Evolutionary conservation across 2,888 invertebrate genomes (phyloP).

Genomic region (Galeruca laticollis): DNA sequence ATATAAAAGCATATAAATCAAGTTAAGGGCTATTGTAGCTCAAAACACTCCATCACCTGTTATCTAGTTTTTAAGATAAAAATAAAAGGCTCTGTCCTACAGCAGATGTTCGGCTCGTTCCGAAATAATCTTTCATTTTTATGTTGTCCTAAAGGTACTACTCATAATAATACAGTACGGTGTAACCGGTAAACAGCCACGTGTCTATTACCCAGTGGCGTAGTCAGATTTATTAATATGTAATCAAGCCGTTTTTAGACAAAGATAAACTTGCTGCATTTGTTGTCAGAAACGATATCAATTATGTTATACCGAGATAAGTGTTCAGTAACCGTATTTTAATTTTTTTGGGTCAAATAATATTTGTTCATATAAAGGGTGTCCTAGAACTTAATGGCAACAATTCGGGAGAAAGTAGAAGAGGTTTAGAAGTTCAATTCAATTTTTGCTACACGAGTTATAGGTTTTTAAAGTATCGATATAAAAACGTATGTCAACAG

Average conservation of each 20-base stretch:
- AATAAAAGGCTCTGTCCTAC: conserved; percentile 6
- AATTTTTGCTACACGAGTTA: too few relatives aligned
- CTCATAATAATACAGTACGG: neutral
- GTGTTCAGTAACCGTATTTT: too few relatives aligned
- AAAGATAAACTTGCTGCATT: too few relatives aligned
- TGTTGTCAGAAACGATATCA: too few relatives aligned
- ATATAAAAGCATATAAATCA: neutral
- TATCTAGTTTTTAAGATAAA: conserved; percentile 6
- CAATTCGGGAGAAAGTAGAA: too few relatives aligned
- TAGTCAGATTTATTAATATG: neutral
- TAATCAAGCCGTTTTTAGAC: neutral
- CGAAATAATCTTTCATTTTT: conserved; percentile 10
- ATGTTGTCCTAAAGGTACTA: conserved; percentile 11
- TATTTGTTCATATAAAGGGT: too few relatives aligned
- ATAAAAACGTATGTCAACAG: too few relatives aligned
- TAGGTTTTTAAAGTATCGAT: too few relatives aligned
- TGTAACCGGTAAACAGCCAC: conserved; percentile 11
- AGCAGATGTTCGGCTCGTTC: neutral
- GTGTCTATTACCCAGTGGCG: conserved; percentile 10
- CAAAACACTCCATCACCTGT: conserved; percentile 12
- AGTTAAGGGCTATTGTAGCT: neutral
- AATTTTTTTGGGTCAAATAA: too few relatives aligned
- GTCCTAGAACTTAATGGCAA: too few relatives aligned
- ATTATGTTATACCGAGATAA: too few relatives aligned
- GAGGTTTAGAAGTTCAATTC: too few relatives aligned